Evolutionary conservation across 2,113 vertebrate genomes (phyloP).

Genomic region (Bettongia penicillata): DNA sequence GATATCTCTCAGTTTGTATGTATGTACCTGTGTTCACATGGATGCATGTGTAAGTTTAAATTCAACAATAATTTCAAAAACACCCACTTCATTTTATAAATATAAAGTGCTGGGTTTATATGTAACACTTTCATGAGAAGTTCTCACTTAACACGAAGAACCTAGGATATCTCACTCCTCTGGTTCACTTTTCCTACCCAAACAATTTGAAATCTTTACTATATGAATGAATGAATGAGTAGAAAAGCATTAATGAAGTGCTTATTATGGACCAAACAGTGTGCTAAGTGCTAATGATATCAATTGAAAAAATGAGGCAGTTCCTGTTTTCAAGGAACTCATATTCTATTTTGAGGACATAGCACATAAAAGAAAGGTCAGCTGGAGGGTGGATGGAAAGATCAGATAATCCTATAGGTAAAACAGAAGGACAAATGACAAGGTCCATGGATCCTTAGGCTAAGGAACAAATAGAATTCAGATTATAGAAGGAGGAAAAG

Average conservation of each 20-base stretch:
- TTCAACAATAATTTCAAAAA: constrained; percentile 1
- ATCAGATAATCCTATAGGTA: background rate
- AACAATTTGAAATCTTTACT: background rate
- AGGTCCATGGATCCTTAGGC: background rate
- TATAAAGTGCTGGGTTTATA: background rate
- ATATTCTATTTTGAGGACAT: background rate
- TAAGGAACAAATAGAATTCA: background rate
- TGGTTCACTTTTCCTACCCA: background rate
- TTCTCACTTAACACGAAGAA: background rate
- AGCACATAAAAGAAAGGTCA: background rate
- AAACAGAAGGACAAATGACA: background rate
- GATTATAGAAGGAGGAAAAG: background rate
- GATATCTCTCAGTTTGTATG: constrained; percentile 19
- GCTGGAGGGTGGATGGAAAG: background rate
- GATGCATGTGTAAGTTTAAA: constrained; percentile 14
- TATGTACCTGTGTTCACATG: background rate
- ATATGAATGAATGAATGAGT: background rate
- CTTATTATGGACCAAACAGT: background rate
- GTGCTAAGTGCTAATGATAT: background rate
- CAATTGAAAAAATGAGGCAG: background rate
- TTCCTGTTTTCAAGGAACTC: background rate
- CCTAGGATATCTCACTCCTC: background rate
- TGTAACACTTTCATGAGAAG: background rate
- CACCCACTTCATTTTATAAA: background rate
- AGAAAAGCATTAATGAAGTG: background rate